Base-by-base conservation (phyloP, 2,888 invertebrate species). In the Linnaemya tessellans region DNA sequence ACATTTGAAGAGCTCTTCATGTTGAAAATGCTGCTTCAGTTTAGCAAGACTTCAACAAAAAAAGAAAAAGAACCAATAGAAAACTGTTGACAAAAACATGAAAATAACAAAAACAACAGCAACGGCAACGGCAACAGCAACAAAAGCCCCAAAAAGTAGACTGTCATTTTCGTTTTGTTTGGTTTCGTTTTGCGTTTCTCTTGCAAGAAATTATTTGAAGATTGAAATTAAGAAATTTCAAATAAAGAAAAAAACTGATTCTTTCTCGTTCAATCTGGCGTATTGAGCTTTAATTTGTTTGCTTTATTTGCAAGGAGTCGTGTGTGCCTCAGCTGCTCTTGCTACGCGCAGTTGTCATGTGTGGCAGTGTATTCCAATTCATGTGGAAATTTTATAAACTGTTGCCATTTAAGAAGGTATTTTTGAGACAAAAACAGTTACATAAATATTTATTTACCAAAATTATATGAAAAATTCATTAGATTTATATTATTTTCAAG, bases 21-120 rank as follows among this genome's bases (percentile, higher is more conserved):
- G 82, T 75, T 80, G 64, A 73, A 78, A 84, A 75, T 41, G 85
- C 85, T 85, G 30, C 74, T 85, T 85, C 75, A 82, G 71, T 77
- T 85, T n/a, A 54, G 62, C 60, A 71, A 65, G 84, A 74, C 68
- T 49, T 68, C 71, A 67, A 64, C 80, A 81, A 56, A 70, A 70
- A 71, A 67, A 64, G 77, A 81, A 56, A 70, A 70, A 71, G 62
- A 85, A 82, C 82, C 82, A 85, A 85, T 82, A 85, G 30, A 79
- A 85, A 85, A 38, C 41, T 82, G 68, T 75, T 80, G 74, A 82
- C 82, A 79, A 81, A 85, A 78, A 79, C 73, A 71, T 49, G 51
- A 54, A 18, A 35, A 25, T 25, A 43, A 54, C 60, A 62, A n/a
- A 1, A 43, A 64, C 38, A 56, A 51, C 25, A 79, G 10, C 20